Evolutionary conservation across 2,113 vertebrate genomes (phyloP), one percentile per base, ranked within the genome.

Genomic region (Ondatra zibethicus): DNA sequence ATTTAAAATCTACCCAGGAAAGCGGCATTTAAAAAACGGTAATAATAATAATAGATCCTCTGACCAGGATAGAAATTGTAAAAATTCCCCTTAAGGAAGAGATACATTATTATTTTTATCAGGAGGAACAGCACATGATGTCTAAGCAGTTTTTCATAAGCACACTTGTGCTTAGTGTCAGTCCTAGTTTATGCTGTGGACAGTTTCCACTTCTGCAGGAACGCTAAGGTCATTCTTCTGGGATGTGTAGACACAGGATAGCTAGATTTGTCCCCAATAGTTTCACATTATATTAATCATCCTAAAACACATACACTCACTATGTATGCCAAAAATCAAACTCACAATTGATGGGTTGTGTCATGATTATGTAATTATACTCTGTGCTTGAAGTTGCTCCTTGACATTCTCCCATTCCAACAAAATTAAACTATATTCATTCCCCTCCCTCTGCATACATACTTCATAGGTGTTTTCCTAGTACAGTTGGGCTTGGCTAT

Each of bases 1-100:
- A 27, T n/a, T 95, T 78, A 19, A 96, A 95, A 88, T 77, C 39
- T 3, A 81, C 23, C 19, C 61, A 45, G 27, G 0, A 89, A 97
- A 8, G 21, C 6, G 58, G 42, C 70, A 72, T 95, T 88, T 58
- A 21, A 58, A 58, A 58, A 58, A 58, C 19, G 21, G 58, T 58
- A 88, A 25, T 16, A 61, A 58, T 12, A 82, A 31, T 27, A 63
- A 92, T 88, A 61, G 6, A 92, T 16, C 72, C 19, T 72, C 2
- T 90, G 72, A 7, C 55, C 70, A 85, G 23, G 36, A n/a, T 75
- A 88, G 1, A 70, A 93, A 84, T 36, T 2, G 55, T 50, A 58
- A 78, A 95, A 91, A 52, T 50, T 70, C 12, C 39, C 36, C 55
- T 63, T 25, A 92, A 33, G 0, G 25, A 91, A 92, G 86, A 61